Base-by-base conservation (phyloP, 2,113 vertebrate species). In the Indicator indicator region DNA sequence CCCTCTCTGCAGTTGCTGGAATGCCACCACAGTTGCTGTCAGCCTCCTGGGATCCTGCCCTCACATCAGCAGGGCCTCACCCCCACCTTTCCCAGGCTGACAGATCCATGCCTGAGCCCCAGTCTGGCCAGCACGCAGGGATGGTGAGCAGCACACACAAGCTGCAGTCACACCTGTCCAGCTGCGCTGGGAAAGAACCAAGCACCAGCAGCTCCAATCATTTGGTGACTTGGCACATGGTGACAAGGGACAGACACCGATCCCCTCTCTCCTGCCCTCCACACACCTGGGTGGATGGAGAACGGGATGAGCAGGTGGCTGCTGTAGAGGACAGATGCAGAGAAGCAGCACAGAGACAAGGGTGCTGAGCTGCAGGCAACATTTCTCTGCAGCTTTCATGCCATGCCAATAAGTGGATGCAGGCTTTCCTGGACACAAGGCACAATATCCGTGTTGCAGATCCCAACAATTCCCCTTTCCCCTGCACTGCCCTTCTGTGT, bases 41-140 rank as follows among this genome's bases (percentile, higher is more conserved):
- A 1, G 17, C 19, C 26, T 40, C 60, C 9, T 3, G 2, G 46
- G 23, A 16, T 38, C 38, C n/a, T 5, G 9, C 42, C 52, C 50
- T 52, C 23, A 52, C 50, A 52, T 21, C 50, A 52, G 23, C 50
- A 52, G 50, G 12, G 50, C 50, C 50, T 32, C 30, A 5, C 46
- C 65, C 44, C 17, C 16, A 9, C 24, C 69, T 59, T 44, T 44
- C 42, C 30, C 8, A 4, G 69, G 11, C 1, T 1, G 33, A 48
- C 0, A 0, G 69, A 32, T 59, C 42, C 24, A 6, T 0, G 1
- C 3, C 60, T 6, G 1, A 33, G 30, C 42, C 44, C 54, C 6
- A 4, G 24, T 16, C 4, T 14, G 50, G 24, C 12, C 56, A 27
- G 8, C 14, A 1, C 1, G 18, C 58, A 33, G 59, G 27, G 24